A percentile compares a stretch with the other conserved stretches of the same genome.
These are phyloP conservation scores for Scelioninae gen. 2 DNA, from an alignment of 2,888 invertebrate genomes.

Conservation along the genomic window DNA sequence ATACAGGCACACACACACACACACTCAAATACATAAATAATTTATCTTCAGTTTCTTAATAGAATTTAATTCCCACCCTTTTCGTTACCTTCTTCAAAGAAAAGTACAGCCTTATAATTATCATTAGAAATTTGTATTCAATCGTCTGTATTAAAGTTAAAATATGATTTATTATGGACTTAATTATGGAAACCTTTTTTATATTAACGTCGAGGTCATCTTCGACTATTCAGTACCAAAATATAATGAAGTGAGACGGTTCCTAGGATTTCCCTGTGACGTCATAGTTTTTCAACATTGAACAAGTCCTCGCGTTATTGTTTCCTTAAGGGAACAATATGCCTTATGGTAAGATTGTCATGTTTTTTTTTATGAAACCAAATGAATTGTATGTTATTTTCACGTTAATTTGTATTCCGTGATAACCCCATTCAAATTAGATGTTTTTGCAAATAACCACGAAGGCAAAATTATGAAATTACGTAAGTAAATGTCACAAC, in stretches of 20 bases:
- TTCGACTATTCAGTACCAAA: neutral
- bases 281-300: conserved; percentile 55
- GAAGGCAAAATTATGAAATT: conserved; percentile 9
- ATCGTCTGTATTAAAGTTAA: neutral
- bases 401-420: conserved; percentile 6
- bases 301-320: conserved; percentile 64
- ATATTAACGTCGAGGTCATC: neutral
- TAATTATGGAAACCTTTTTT: neutral
- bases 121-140: neutral
- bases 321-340: conserved; percentile 63
- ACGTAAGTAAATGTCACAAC: neutral
- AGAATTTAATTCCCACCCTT: too few species aligned
- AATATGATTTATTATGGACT: neutral
- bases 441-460: conserved; percentile 1
- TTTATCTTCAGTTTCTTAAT: too few species aligned
- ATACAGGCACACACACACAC: too few species aligned
- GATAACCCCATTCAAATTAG: conserved; percentile 7
- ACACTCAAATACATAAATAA: too few species aligned
- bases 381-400: conserved; percentile 26
- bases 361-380: conserved; percentile 47
- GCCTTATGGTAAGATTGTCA: conserved; percentile 61
- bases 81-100: too few species aligned
- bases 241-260: conserved; percentile 1
- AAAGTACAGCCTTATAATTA: neutral
- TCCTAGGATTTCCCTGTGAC: conserved; percentile 52